Base-by-base conservation (phyloP, 2,113 vertebrate species). In the Hemiscyllium ocellatum region DNA sequence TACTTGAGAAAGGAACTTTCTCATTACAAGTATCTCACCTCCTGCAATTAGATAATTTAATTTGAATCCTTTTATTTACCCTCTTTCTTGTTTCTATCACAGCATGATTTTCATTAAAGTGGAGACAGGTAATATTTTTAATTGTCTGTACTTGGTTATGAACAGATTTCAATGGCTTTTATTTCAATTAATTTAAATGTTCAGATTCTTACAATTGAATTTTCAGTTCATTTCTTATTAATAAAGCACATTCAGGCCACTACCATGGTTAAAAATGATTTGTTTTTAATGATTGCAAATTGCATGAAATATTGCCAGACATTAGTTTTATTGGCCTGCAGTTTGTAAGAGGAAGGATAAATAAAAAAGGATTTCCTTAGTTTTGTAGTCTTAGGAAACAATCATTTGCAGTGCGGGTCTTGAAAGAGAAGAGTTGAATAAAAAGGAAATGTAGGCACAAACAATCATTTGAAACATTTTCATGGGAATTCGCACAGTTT, bases 1-100 rank as follows among this genome's bases (percentile, higher is more conserved):
- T 65, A 91, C 65, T 91, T 91, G 89, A n/a, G 89, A 91, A 65
- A 33, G n/a, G 29, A 91, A n/a, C 56, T 65, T 91, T 91, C 89
- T 91, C n/a, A 65, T n/a, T 26, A 24, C 26, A 61, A 65, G 33
- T 65, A 61, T n/a, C 33, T 65, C 29, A 29, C 3, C 56, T 65
- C 17, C 56, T 91, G 4, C 33, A 65, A 61, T 33, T 19, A 4
- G 61, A 91, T 91, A 91, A 91, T 91, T 65, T n/a, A 13, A 29
- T n/a, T 91, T 65, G 20, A 91, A 89, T 56, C 56, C 87, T 90
- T 19, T 65, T n/a, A 19, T 17, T 29, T n/a, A 7, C 87, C 4
- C 65, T 91, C 29, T 37, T 19, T 65, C 17, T 61, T 52, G 1
- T 87, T 87, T 87, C 50, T 19, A 22, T 37, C 17, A 17, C 52